Percentiles rank a stretch among this genome's conserved stretches.
phyloP scores from a whole-genome alignment of 2,888 invertebrate species.

The Galeruca laticollis region DNA sequence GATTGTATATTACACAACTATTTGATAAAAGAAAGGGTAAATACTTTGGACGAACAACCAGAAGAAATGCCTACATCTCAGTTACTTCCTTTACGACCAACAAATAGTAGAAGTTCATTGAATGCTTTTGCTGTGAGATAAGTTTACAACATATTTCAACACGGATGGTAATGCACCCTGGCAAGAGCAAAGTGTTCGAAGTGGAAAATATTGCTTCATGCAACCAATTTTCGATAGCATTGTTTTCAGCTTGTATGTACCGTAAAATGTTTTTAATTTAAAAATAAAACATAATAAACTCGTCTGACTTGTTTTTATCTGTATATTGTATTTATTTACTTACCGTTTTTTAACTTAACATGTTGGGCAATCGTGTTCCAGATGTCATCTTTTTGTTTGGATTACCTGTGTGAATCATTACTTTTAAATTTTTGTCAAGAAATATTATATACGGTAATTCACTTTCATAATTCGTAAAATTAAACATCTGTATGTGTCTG shows the following conservation, averaged over 20 bases:
- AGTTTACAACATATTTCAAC: constrained; percentile 10
- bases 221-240: constrained; percentile 18
- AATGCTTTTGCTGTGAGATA: too few species aligned
- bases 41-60: constrained; percentile 49
- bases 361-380: constrained; percentile 20
- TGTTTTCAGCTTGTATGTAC: not conserved
- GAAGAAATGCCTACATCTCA: too few species aligned
- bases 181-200: constrained; percentile 15
- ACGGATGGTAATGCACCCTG: constrained; percentile 9
- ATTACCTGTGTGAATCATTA: too few species aligned
- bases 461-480: too few species aligned
- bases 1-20: too few species aligned
- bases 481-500: too few species aligned
- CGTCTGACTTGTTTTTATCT: constrained; percentile 23
- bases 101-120: too few species aligned
- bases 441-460: too few species aligned
- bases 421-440: too few species aligned
- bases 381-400: constrained; percentile 22
- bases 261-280: not conserved
- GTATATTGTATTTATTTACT: constrained; percentile 19
- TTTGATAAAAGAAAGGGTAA: too few species aligned
- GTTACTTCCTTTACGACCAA: too few species aligned
- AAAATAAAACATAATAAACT: not conserved
- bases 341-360: constrained; percentile 21
- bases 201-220: constrained; percentile 4